A percentile compares a stretch with the other conserved stretches of the same genome.
phyloP scores from a whole-genome alignment of 2,888 invertebrate species.

The Hirtodrosophila trivittata region DNA sequence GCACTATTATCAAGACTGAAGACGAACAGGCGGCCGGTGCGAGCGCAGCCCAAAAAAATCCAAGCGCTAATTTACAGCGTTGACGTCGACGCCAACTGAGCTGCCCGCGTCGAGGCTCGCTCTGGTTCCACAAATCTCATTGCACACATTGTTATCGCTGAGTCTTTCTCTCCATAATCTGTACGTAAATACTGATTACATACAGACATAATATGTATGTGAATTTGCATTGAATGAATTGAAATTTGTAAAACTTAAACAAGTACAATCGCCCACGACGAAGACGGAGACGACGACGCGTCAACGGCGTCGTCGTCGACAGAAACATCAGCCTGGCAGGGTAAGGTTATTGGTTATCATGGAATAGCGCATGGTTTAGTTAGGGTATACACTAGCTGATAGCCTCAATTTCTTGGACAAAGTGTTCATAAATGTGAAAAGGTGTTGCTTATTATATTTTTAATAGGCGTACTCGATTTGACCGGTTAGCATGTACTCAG shows the following conservation, averaged over 20 bases:
- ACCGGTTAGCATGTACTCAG: constrained; percentile 13
- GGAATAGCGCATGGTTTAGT: constrained; percentile 20
- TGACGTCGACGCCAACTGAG: constrained; percentile 29
- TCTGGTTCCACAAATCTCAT: constrained; percentile 59
- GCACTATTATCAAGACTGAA: constrained; percentile 70
- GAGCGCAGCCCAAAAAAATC: constrained; percentile 49
- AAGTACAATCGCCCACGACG: constrained; percentile 18
- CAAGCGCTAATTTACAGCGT: constrained; percentile 58
- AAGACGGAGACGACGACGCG: neutral
- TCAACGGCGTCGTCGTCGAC: neutral
- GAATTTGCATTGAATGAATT: constrained; percentile 72
- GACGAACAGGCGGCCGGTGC: constrained; percentile 48
- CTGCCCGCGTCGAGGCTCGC: constrained; percentile 32
- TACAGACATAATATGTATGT: constrained; percentile 15
- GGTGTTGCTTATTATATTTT: constrained; percentile 32
- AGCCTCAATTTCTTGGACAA: constrained; percentile 41
- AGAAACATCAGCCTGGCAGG: constrained; percentile 1
- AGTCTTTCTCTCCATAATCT: constrained; percentile 5
- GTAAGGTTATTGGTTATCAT: constrained; percentile 45
- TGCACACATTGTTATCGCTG: constrained; percentile 58
- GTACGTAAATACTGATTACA: constrained; percentile 4
- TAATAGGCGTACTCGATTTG: constrained; percentile 17
- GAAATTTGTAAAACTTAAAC: constrained; percentile 62
- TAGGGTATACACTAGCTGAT: constrained; percentile 22
- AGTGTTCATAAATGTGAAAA: constrained; percentile 20